phyloP scores from a whole-genome alignment of 2,113 vertebrate genomes.

The Mormoops blainvillei region DNA sequence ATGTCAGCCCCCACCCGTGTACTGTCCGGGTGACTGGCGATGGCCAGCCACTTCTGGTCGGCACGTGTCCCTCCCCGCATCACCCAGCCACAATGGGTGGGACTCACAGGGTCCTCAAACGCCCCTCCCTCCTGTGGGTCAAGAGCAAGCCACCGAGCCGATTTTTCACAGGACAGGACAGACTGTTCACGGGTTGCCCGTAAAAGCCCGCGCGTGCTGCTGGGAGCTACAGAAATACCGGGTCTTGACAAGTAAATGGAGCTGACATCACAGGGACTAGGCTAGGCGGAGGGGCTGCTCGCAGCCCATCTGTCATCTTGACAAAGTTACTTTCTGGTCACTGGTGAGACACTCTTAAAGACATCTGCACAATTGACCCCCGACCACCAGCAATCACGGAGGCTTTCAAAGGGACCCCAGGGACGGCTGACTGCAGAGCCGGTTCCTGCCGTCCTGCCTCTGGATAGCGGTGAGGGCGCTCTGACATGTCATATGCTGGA shows the following conservation, averaged over 20 bases:
- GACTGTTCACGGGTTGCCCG: not conserved
- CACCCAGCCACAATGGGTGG: not conserved
- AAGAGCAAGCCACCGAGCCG: not conserved
- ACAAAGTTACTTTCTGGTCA: constrained; percentile 79
- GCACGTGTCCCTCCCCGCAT: constrained; percentile 5
- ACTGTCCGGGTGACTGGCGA: constrained; percentile 34
- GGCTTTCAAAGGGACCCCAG: constrained; percentile 67
- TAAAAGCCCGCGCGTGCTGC: not conserved
- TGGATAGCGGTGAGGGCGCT: not conserved
- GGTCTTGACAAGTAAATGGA: constrained; percentile 72
- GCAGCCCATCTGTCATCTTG: constrained; percentile 79
- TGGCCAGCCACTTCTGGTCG: constrained; percentile 39
- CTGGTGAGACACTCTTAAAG: constrained; percentile 77
- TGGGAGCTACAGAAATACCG: constrained; percentile 73
- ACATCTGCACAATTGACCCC: constrained; percentile 76
- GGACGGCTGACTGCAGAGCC: constrained; percentile 59
- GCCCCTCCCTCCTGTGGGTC: not conserved
- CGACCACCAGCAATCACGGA: constrained; percentile 74
- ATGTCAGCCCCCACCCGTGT: not conserved
- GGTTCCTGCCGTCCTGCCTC: constrained; percentile 45
- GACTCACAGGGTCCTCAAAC: constrained; percentile 23
- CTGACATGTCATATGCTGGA: constrained; percentile 55
- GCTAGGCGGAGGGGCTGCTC: constrained; percentile 47
- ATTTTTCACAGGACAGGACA: not conserved
- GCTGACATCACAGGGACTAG: constrained; percentile 62